phyloP scores from a whole-genome alignment of 2,888 invertebrate genomes.

The Pseudanteris insignis region DNA sequence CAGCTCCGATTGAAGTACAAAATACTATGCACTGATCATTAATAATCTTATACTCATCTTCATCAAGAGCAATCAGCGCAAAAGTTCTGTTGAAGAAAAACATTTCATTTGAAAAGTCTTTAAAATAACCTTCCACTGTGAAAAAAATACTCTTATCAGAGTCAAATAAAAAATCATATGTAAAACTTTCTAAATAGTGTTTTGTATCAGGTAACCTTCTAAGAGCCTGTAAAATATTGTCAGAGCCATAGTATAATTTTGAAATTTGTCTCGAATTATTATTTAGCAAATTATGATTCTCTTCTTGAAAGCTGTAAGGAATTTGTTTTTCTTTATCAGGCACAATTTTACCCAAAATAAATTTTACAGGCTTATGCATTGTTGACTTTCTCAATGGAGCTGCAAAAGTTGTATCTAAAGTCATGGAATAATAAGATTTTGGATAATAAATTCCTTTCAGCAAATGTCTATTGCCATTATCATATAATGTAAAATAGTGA shows the following conservation, averaged over 20 bases:
- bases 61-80: slow-evolving; percentile 67
- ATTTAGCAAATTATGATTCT: slow-evolving; percentile 67
- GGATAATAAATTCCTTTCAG: slow-evolving; percentile 73
- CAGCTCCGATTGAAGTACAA: slow-evolving; percentile 39
- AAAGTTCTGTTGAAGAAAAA: slow-evolving; percentile 72
- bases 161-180: slow-evolving; percentile 53
- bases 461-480: slow-evolving; percentile 69
- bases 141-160: slow-evolving; percentile 57
- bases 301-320: slow-evolving; percentile 48
- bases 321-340: slow-evolving; percentile 10
- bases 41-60: slow-evolving; percentile 71
- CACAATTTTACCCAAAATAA: background rate
- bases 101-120: slow-evolving; percentile 60
- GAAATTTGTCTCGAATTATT: slow-evolving; percentile 41
- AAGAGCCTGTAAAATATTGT: slow-evolving; percentile 53
- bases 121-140: slow-evolving; percentile 70
- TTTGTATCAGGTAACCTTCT: slow-evolving; percentile 68
- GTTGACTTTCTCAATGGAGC: slow-evolving; percentile 27
- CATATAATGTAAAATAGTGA: slow-evolving; percentile 75
- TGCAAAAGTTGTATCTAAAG: slow-evolving; percentile 54
- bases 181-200: slow-evolving; percentile 69
- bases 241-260: slow-evolving; percentile 52
- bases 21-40: slow-evolving; percentile 74
- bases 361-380: slow-evolving; percentile 11
- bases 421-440: slow-evolving; percentile 73